These are phyloP conservation scores for Meloidogyne floridensis DNA, from an alignment of 1,140 invertebrate genomes.

Conservation along the genomic window DNA sequence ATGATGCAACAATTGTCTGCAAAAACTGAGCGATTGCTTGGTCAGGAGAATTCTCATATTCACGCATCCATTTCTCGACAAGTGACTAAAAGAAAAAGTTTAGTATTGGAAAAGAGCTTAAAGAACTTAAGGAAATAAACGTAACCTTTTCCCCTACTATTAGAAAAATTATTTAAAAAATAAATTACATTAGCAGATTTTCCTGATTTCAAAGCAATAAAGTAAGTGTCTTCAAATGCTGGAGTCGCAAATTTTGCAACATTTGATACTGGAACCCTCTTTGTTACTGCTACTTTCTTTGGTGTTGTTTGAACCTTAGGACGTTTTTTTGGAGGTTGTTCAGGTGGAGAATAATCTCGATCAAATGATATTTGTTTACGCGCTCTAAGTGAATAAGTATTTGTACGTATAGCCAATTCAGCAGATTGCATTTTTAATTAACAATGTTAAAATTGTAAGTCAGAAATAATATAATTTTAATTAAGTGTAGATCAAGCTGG, in stretches of 20 bases:
- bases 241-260: constrained; percentile 10
- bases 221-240: constrained; percentile 10
- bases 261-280: constrained; percentile 14
- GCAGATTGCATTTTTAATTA: neutral
- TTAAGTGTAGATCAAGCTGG: neutral
- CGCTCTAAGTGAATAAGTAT: constrained; percentile 28
- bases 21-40: constrained; percentile 87
- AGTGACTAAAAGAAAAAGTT: constrained; percentile 73
- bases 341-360: constrained; percentile 24
- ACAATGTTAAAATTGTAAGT: no score
- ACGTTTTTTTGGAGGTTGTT: neutral
- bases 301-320: constrained; percentile 1
- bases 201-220: constrained; percentile 15
- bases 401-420: neutral
- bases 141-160: no score
- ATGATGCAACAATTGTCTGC: constrained; percentile 96
- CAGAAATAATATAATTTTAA: neutral
- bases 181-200: constrained; percentile 12
- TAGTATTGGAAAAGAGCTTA: no score
- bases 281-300: constrained; percentile 13
- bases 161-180: constrained; percentile 7
- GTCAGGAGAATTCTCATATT: constrained; percentile 85
- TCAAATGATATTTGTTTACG: constrained; percentile 18
- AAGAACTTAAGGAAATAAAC: no score
- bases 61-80: constrained; percentile 98